phyloP scores from a whole-genome alignment of 2,888 invertebrate genomes.

The Cactoblastis cactorum region DNA sequence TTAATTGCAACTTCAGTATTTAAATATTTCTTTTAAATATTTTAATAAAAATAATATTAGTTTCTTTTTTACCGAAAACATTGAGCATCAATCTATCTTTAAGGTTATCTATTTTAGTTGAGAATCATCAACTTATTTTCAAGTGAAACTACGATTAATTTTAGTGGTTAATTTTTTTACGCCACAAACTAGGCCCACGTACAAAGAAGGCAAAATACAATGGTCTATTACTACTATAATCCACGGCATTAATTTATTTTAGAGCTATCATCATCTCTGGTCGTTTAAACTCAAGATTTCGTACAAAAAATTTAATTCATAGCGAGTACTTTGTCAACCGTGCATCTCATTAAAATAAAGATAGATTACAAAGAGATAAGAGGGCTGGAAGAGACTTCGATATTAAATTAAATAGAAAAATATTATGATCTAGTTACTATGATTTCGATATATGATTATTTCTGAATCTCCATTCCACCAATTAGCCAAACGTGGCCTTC shows the following conservation, averaged over 20 bases:
- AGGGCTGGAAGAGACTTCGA: neutral
- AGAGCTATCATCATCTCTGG: conserved; percentile 31
- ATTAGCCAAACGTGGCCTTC: too few species aligned
- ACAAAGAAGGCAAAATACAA: conserved; percentile 31
- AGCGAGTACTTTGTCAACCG: conserved; percentile 60
- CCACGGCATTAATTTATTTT: conserved; percentile 44
- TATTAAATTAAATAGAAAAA: too few species aligned
- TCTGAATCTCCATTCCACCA: too few species aligned
- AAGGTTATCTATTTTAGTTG: conserved; percentile 16
- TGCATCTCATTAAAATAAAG: conserved; percentile 58
- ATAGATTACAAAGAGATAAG: conserved; percentile 20
- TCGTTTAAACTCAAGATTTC: conserved; percentile 54
- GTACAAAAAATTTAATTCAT: conserved; percentile 47
- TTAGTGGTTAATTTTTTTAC: conserved; percentile 1
- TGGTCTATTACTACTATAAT: conserved; percentile 43
- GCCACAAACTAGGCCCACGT: conserved; percentile 43
- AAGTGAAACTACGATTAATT: neutral
- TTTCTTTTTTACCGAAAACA: too few species aligned
- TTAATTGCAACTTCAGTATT: too few species aligned
- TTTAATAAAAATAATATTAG: too few species aligned
- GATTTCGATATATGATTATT: too few species aligned
- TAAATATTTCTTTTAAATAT: too few species aligned
- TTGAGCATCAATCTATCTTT: too few species aligned
- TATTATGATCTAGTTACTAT: too few species aligned
- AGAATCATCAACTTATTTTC: neutral